Evolutionary conservation across 1,140 invertebrate species (phyloP), one percentile per base, ranked within the genome.

Genomic region (Cydia amplana): DNA sequence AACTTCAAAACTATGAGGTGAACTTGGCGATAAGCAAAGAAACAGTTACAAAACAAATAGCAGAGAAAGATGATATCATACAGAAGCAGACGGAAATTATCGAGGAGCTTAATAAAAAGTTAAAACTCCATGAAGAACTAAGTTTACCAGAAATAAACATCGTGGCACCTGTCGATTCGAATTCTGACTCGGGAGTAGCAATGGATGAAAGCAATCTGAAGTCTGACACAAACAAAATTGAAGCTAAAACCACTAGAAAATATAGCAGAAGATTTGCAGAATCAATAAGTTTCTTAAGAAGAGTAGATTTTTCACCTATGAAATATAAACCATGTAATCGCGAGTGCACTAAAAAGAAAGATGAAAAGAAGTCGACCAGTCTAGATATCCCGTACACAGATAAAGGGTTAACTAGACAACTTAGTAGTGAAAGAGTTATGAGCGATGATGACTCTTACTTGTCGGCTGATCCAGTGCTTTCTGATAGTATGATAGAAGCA

Each of bases 261-360:
- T 88, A 83, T 72, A 91, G 89, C 73, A 85, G 88, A 79, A 83
- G 85, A 40, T 91, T 92, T 74, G 88, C 87, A 14, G 91, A 92
- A 73, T 86, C 90, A 0, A 92, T 92, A 16, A 90, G 87, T 77
- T 91, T 91, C 76, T 78, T 92, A 23, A 82, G 89, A n/a, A 78
- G 90, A 78, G 90, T 92, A 14, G 91, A 92, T 79, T 92, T 92
- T 75, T 92, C 91, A n/a, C 90, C 90, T n/a, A 92, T 91, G 83
- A 92, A 92, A 82, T 91, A 91, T 74, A 92, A 92, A 74, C 88
- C 89, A 14, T 80, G 81, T 63, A 88, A 85, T 77, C 74, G 85
- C 3, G 86, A 88, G 78, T 80, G 75, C 14, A 77, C 74, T 25
- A 91, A 90, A 75, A 92, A 90, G 79, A 91, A 92, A 77, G 88